Percentiles rank a stretch among this genome's conserved stretches.
phyloP scores from a whole-genome alignment of 2,888 invertebrate species.

The Thecocarcelia acutangulata region DNA sequence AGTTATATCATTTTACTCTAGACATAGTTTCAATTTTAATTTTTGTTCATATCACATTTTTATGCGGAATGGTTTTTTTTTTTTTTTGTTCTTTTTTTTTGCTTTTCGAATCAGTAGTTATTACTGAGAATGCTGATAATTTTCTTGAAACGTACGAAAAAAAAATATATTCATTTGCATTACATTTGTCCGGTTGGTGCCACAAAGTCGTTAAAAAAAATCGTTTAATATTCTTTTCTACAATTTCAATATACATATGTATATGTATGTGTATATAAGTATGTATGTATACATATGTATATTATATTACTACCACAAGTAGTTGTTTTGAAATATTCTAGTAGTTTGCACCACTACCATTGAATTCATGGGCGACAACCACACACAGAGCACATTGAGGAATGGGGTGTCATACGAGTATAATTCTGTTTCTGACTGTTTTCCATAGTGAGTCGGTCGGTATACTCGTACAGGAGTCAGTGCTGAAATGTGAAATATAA shows the following conservation, averaged over 20 bases:
- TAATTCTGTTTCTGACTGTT: neutral
- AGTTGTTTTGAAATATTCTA: conserved; percentile 17
- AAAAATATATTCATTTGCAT: too few relatives aligned
- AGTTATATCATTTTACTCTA: too few relatives aligned
- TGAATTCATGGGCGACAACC: too few relatives aligned
- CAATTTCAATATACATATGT: neutral
- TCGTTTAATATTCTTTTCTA: conserved; percentile 6
- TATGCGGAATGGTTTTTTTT: neutral
- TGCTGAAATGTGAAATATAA: too few relatives aligned
- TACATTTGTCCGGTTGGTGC: conserved; percentile 56
- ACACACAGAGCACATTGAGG: neutral
- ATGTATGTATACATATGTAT: neutral
- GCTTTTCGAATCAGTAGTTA: neutral
- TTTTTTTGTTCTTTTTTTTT: too few relatives aligned
- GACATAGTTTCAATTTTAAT: too few relatives aligned
- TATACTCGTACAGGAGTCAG: too few relatives aligned
- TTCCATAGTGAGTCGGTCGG: neutral
- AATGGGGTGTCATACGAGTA: conserved; percentile 25
- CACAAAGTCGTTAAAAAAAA: conserved; percentile 65
- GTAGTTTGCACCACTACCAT: too few relatives aligned
- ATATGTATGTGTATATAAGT: neutral
- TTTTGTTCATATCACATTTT: neutral
- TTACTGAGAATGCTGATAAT: neutral
- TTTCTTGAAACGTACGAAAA: conserved; percentile 12
- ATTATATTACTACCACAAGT: neutral